These are phyloP conservation scores for Papilio helenus DNA, from an alignment of 1,140 invertebrate genomes.

Conservation along the genomic window DNA sequence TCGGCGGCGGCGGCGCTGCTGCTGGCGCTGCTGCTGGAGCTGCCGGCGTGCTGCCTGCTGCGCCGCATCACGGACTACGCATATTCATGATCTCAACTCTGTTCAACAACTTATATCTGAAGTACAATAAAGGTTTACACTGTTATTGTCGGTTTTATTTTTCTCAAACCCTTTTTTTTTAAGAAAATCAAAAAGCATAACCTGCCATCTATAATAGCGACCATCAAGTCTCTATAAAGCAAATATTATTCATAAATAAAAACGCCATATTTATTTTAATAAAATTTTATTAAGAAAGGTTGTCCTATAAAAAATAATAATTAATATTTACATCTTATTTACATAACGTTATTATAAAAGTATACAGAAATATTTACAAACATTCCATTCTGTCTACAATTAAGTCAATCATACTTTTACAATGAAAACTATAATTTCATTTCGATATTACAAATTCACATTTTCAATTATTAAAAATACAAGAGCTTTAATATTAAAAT, in stretches of 20 bases:
- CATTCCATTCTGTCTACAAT: conserved; percentile 6
- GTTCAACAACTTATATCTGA: background rate
- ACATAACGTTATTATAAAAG: conserved; percentile 55
- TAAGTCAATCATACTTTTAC: background rate
- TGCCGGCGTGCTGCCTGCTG: conserved; percentile 71
- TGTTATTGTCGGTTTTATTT: background rate
- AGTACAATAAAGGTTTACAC: conserved; percentile 2
- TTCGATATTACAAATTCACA: background rate
- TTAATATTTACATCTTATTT: conserved; percentile 72
- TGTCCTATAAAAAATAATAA: conserved; percentile 56
- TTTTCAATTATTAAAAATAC: background rate
- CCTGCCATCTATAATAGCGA: no score
- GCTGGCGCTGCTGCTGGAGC: conserved; percentile 68
- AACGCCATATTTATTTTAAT: conserved; percentile 24
- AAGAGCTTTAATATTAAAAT: background rate
- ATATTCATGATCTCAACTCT: conserved; percentile 46
- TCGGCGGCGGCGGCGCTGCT: conserved; percentile 54
- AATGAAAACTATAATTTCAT: background rate
- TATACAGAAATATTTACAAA: conserved; percentile 52
- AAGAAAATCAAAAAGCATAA: no score
- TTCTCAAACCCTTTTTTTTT: background rate
- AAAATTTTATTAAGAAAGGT: conserved; percentile 47
- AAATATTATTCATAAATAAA: conserved; percentile 2
- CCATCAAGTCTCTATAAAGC: no score
- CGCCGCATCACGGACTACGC: conserved; percentile 66